A percentile compares a stretch with the other conserved stretches of the same genome.
phyloP scores from a whole-genome alignment of 2,888 invertebrate species.

The Nasonia oneida region DNA sequence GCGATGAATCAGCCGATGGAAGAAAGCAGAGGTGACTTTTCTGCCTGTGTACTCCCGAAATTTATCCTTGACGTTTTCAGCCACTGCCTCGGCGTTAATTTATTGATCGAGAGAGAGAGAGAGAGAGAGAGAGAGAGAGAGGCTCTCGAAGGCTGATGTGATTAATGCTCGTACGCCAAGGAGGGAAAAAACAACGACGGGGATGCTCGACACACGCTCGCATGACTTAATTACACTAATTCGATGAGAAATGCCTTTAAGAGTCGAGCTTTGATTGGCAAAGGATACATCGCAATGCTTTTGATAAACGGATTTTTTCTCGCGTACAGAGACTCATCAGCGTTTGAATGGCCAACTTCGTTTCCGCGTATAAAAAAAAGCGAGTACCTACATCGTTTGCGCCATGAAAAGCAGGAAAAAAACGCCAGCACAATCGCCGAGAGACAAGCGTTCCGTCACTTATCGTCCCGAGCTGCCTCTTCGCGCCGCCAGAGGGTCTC shows the following conservation, averaged over 20 bases:
- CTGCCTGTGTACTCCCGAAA: not conserved
- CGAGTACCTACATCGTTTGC: not conserved
- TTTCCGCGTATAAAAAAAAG: not conserved
- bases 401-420: not conserved
- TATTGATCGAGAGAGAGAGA: slow-evolving; percentile 17
- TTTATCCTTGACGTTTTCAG: slow-evolving; percentile 41
- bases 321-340: not conserved
- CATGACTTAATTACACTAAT: slow-evolving; percentile 44
- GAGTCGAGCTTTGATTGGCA: not conserved
- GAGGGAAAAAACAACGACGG: slow-evolving; percentile 6
- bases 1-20: slow-evolving; percentile 48
- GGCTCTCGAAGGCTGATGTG: not conserved
- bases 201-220: not conserved
- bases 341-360: not conserved
- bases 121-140: not conserved
- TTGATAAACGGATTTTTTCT: not conserved
- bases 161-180: not conserved
- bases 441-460: not conserved
- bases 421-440: not conserved
- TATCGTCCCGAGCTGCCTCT: not conserved
- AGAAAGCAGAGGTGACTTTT: not conserved
- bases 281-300: not conserved
- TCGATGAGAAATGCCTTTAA: not conserved
- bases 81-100: slow-evolving; percentile 27
- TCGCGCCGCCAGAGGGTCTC: not conserved